Percentiles rank a stretch among this genome's conserved stretches.
Conservation (phyloP, 2,113 vertebrate species). For the Lonchura striata region DNA sequence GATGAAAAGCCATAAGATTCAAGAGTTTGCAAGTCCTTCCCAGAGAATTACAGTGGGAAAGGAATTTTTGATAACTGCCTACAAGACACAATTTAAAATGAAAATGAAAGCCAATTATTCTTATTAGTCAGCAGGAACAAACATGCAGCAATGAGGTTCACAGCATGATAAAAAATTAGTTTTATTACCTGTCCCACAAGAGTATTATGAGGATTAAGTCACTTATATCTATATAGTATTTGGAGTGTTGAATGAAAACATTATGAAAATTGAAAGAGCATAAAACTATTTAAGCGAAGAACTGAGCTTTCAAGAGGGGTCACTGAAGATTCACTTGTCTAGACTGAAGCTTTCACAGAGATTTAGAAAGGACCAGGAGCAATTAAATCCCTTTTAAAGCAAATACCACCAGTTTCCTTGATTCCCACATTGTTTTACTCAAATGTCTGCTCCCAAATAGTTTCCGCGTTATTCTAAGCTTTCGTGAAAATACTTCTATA, state of each 20-base stretch:
- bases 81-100: neutral
- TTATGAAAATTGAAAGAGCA: neutral
- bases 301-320: neutral
- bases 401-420: neutral
- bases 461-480: neutral
- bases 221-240: neutral
- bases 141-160: constrained; percentile 4
- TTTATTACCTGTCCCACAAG: constrained; percentile 6
- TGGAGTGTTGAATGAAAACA: constrained; percentile 2
- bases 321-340: neutral
- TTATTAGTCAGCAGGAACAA: constrained; percentile 21
- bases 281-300: neutral
- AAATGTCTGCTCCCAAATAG: neutral
- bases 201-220: neutral
- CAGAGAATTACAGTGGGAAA: neutral
- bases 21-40: neutral
- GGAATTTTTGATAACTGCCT: neutral
- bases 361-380: neutral
- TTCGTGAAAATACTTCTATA: neutral
- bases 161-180: constrained; percentile 6
- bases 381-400: neutral
- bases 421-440: neutral
- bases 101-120: constrained; percentile 14
- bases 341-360: constrained; percentile 13
- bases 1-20: neutral